Conservation (phyloP, 2,797 vertebrate genomes). For the Gallinago solitaria region DNA sequence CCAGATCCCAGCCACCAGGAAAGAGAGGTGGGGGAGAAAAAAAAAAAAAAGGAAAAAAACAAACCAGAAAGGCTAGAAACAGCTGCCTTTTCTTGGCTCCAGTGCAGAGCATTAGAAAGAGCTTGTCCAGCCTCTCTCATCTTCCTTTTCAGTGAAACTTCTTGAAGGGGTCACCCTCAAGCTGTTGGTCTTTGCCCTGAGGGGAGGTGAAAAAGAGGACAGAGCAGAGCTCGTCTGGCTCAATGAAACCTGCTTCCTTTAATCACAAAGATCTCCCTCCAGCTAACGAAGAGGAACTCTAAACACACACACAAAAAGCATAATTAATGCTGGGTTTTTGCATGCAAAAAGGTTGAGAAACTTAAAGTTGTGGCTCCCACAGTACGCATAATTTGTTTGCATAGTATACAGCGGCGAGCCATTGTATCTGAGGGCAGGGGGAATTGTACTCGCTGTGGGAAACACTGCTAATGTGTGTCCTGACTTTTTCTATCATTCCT, state of each 20-base stretch:
- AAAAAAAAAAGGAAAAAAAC: background rate
- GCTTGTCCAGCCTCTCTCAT: conserved; percentile 52
- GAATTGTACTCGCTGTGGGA: conserved; percentile 25
- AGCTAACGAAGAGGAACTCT: conserved; percentile 8
- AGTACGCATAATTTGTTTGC: conserved; percentile 42
- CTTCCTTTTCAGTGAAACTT: conserved; percentile 64
- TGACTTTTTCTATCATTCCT: background rate
- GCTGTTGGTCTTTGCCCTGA: conserved; percentile 72
- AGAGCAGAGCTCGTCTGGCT: conserved; percentile 62
- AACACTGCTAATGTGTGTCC: conserved; percentile 1
- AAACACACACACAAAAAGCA: background rate
- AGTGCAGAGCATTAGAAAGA: conserved; percentile 46
- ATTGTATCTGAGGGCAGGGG: background rate
- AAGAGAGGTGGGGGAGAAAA: background rate
- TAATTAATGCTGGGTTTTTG: conserved; percentile 49
- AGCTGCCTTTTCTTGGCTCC: conserved; percentile 72
- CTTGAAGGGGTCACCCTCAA: conserved; percentile 69
- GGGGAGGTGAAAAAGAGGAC: conserved; percentile 77
- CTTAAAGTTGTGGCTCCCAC: conserved; percentile 53
- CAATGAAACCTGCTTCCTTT: conserved; percentile 66
- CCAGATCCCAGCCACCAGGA: conserved; percentile 47
- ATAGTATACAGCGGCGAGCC: background rate
- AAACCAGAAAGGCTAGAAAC: conserved; percentile 62
- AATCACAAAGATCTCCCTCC: conserved; percentile 66
- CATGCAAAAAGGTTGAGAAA: conserved; percentile 57